Evolutionary conservation across 2,888 invertebrate genomes (phyloP), one percentile per base, ranked within the genome.

Genomic region (Drosophila robusta): DNA sequence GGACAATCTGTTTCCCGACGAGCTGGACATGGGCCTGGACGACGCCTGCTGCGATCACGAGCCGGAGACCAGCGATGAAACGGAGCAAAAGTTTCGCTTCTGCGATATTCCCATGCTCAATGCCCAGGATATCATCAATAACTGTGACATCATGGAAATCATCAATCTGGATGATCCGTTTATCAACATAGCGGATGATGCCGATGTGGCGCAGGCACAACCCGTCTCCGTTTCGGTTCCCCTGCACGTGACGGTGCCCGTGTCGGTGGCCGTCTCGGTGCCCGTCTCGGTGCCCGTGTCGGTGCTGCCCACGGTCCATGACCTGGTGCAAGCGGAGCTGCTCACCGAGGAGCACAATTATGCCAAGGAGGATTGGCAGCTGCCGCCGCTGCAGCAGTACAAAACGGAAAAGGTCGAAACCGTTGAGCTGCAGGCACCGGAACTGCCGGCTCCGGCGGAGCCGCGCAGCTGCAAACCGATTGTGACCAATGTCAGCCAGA

Each of bases 61-160:
- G 9, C 80, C 79, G 4, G 89, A 76, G 0, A 41, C 72, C 2
- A 70, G 72, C 3, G 77, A 81, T 22, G 87, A 77, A n/a, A 89
- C 84, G 0, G 92, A 92, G 41, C 92, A 91, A 34, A 92, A 92
- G 67, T 91, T 87, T 50, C 89, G 90, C 24, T 90, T 92, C 58
- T 90, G 90, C 18, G 90, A 91, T 64, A 90, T 92, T 66, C 91
- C 92, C 18, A 80, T 90, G 71, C 68, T 90, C 2, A 92, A 91
- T 52, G 81, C 90, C 0, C 91, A 91, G 63, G 91, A 91, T 46
- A 92, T 92, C 0, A 91, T 92, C 3, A 91, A 92, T 47, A 92
- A 92, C 61, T 92, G 92, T 77, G 92, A 92, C 75, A 92, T 92
- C 41, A 92, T 92, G 91, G 92, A 92, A 70, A 91, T 92, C 2